These are phyloP conservation scores for Lepisosteus oculatus DNA, from an alignment of 2,113 vertebrate genomes.

Conservation along the genomic window DNA sequence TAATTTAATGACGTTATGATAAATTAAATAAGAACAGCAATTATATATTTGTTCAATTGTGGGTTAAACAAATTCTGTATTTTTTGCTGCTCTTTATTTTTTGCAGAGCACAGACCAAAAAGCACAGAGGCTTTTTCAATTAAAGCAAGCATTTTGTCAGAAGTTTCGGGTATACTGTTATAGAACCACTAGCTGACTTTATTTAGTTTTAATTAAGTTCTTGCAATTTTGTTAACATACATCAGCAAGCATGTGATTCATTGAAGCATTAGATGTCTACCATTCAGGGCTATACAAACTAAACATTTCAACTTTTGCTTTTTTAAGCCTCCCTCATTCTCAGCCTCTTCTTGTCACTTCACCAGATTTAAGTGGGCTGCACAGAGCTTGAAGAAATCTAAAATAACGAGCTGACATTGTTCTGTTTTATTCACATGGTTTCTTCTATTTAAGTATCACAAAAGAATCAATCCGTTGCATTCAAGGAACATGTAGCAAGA, in stretches of 20 bases:
- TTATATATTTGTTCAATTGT: too few species aligned
- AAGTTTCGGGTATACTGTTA: background rate
- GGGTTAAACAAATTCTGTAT: too few species aligned
- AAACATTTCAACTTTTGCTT: background rate
- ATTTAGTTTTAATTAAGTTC: background rate
- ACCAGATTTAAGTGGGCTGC: constrained; percentile 9
- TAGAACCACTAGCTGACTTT: background rate
- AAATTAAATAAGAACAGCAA: too few species aligned
- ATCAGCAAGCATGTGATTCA: background rate
- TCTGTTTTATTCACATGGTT: background rate
- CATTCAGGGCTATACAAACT: background rate
- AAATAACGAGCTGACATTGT: constrained; percentile 27
- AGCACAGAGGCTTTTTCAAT: too few species aligned
- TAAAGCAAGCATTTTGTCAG: too few species aligned
- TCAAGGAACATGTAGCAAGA: too few species aligned
- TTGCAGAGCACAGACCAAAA: too few species aligned
- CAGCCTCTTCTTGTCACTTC: background rate
- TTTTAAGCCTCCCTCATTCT: background rate
- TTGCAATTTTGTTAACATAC: background rate
- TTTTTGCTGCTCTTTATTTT: too few species aligned
- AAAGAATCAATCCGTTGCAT: too few species aligned
- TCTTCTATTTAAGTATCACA: background rate
- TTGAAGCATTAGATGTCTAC: background rate
- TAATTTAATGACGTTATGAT: too few species aligned
- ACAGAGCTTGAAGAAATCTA: constrained; percentile 1